Evolutionary conservation across 2,888 invertebrate genomes (phyloP), one percentile per base, ranked within the genome.

Genomic region (Synergus laeviventris): DNA sequence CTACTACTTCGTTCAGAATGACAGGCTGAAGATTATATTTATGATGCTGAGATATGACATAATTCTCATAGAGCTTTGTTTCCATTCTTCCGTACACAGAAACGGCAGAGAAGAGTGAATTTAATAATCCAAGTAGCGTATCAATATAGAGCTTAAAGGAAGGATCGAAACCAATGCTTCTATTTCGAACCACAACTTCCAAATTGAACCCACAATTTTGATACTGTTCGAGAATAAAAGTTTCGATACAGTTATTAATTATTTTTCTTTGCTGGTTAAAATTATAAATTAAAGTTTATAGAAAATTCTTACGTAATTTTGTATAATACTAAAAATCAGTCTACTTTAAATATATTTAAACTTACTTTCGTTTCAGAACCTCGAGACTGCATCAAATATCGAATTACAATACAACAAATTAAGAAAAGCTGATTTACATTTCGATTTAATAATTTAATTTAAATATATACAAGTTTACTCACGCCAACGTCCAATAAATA

Each of bases 401-500:
- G 24, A 54, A 39, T 39, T 18, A 18, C 5, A 60, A 21, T 60
- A 31, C 5, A 24, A 60, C 7, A 1, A 60, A 12, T 36, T 2
- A 24, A 60, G 5, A 24, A 16, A 62, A 12, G 2, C 12, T 2
- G 5, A 74, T 31, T 24, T 36, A 14, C 18, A 31, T 31, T 31
- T 31, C 1, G 2, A 2, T 31, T 2, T 31, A 31, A 0, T 59
- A 21, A 60, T 31, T 39, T 4, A 76, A 60, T 39, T 36, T 38
- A 54, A 42, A n/a, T 21, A 21, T 24, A 45, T 62, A 62, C 12
- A n/a, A 24, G 59, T 54, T 61, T 62, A 87, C 91, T 87, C 92
- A 97, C 97, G 88, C 94, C 94, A 82, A 95, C 94, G 87, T 96
- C 95, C 82, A 94, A 92, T 49, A 98, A 93, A 83, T 96, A 96